Percentiles rank a stretch among this genome's conserved stretches.
Conservation (phyloP, 1,140 invertebrate species). For the Frieseomelitta varia region DNA sequence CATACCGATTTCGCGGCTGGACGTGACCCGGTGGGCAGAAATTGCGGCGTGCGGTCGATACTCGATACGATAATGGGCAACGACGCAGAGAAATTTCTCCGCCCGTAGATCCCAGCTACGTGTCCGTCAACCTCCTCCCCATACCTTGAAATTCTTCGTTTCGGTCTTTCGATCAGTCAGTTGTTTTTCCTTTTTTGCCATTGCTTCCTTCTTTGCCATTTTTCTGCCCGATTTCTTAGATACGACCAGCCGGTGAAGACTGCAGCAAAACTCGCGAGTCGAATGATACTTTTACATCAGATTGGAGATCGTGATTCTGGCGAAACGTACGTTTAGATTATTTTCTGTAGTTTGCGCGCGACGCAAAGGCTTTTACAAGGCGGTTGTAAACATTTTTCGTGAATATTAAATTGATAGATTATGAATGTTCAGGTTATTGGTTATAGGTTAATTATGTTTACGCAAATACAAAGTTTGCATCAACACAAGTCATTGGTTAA, state of each 20-base stretch:
- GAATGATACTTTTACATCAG: not conserved
- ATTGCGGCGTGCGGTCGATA: conserved; percentile 76
- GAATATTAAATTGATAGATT: not conserved
- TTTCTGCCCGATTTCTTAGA: conserved; percentile 38
- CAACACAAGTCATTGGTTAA: not conserved
- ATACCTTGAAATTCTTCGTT: not conserved
- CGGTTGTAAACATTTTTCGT: not conserved
- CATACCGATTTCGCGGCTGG: conserved; percentile 78
- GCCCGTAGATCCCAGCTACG: conserved; percentile 36
- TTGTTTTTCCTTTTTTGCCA: no score
- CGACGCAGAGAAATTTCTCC: conserved; percentile 73
- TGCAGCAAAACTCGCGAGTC: not conserved
- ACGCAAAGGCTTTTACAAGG: no score
- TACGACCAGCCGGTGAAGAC: not conserved
- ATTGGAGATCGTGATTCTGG: not conserved
- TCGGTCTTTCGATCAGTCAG: rapidly evolving
- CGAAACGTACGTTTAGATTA: not conserved
- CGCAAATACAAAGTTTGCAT: not conserved
- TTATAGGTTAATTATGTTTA: not conserved
- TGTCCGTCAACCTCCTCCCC: not conserved
- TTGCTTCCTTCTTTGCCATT: not conserved
- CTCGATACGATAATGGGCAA: conserved; percentile 76
- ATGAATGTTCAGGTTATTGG: not conserved
- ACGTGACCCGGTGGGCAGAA: conserved; percentile 77
- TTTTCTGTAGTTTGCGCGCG: not conserved